phyloP scores from a whole-genome alignment of 2,797 vertebrate species.

The Rhinatrema bivittatum region DNA sequence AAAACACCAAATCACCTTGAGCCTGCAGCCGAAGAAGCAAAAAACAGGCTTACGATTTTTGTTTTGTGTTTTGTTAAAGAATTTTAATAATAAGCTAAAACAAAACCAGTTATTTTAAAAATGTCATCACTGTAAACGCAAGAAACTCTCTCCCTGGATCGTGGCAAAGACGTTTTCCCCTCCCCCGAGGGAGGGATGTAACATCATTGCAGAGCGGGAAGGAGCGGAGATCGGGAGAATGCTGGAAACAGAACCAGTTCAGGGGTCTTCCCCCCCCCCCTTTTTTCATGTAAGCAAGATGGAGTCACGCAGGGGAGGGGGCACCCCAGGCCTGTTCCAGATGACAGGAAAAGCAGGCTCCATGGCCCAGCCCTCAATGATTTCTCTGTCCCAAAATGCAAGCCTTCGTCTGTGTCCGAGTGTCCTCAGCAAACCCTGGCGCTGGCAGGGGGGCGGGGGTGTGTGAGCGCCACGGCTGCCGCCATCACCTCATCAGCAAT shows the following conservation, averaged over 20 bases:
- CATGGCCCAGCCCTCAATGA: slow-evolving; percentile 24
- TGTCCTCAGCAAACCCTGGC: slow-evolving; percentile 23
- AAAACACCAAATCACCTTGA: too few species aligned
- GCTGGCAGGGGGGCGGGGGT: slow-evolving; percentile 3
- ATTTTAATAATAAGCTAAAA: slow-evolving; percentile 6
- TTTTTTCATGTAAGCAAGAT: too few species aligned
- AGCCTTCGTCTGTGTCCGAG: too few species aligned
- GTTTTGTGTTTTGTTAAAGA: slow-evolving; percentile 3
- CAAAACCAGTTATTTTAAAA: slow-evolving; percentile 22
- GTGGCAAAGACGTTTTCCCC: background rate
- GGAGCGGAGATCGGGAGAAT: background rate
- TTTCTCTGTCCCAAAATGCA: slow-evolving; percentile 35
- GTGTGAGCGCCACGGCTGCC: slow-evolving; percentile 5
- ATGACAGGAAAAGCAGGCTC: background rate
- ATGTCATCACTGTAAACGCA: rapidly evolving
- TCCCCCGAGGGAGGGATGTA: background rate
- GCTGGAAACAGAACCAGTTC: too few species aligned
- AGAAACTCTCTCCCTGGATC: too few species aligned
- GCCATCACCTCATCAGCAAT: background rate
- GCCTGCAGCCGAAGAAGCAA: too few species aligned
- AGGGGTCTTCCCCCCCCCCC: slow-evolving; percentile 7
- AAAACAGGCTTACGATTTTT: too few species aligned
- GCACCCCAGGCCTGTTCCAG: background rate
- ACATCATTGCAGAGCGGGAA: background rate
- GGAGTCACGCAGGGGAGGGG: background rate